Conservation (phyloP, 2,113 vertebrate species). For the Carassius auratus region DNA sequence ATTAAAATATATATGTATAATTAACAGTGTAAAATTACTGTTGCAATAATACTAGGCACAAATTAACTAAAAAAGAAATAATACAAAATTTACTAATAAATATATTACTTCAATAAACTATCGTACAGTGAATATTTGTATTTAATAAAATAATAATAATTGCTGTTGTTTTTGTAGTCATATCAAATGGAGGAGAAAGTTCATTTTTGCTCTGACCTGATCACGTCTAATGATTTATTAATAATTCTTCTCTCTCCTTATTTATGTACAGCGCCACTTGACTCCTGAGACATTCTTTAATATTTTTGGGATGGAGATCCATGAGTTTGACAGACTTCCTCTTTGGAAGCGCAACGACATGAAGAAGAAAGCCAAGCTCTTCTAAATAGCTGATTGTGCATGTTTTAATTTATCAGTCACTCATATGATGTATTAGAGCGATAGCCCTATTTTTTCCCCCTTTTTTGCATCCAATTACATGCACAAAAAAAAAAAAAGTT, state of each 20-base stretch:
- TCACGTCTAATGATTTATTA: not conserved
- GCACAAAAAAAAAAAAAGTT: slow-evolving; percentile 1
- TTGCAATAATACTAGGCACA: not conserved
- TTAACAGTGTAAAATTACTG: not conserved
- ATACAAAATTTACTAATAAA: not conserved
- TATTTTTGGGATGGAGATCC: slow-evolving; percentile 98
- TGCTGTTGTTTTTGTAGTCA: not conserved
- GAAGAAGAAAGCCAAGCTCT: slow-evolving; percentile 99
- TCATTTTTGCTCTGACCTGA: slow-evolving; percentile 23
- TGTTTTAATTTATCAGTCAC: slow-evolving; percentile 61
- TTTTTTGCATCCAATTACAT: slow-evolving; percentile 36
- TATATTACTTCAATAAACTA: not conserved
- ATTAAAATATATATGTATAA: too few species aligned
- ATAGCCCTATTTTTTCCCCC: slow-evolving; percentile 36
- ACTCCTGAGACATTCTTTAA: slow-evolving; percentile 94
- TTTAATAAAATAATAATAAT: too few species aligned
- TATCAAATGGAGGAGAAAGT: not conserved
- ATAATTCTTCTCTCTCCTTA: slow-evolving; percentile 61
- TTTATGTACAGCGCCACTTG: slow-evolving; percentile 88
- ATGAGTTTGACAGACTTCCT: slow-evolving; percentile 99
- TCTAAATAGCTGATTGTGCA: slow-evolving; percentile 75
- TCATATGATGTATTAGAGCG: slow-evolving; percentile 57
- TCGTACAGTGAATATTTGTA: not conserved
- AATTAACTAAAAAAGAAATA: too few species aligned
- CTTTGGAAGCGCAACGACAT: slow-evolving; percentile 99